Evolutionary conservation across 2,888 invertebrate species (phyloP).

Genomic region (Drosophila lutescens): DNA sequence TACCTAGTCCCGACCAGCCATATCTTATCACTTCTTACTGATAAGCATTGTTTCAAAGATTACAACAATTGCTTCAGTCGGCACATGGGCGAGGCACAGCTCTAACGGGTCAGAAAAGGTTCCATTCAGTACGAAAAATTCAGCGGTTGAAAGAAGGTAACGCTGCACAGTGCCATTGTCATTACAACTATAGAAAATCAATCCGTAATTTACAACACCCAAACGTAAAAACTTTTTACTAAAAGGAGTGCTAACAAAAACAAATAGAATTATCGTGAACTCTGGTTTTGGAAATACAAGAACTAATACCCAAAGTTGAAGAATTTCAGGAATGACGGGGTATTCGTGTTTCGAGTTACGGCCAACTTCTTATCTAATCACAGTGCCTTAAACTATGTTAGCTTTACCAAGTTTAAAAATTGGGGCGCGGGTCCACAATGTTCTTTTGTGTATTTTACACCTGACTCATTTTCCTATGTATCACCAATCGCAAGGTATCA

Average conservation of each 20-base stretch:
- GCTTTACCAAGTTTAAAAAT: slow-evolving; percentile 19
- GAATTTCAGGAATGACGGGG: slow-evolving; percentile 6
- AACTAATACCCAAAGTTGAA: slow-evolving; percentile 1
- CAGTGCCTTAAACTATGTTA: slow-evolving; percentile 43
- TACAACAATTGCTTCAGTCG: slow-evolving; percentile 22
- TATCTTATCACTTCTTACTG: slow-evolving; percentile 42
- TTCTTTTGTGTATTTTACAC: slow-evolving; percentile 29
- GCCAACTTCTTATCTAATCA: slow-evolving; percentile 61
- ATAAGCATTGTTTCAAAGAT: slow-evolving; percentile 55
- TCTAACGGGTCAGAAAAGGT: slow-evolving; percentile 36
- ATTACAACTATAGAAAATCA: neutral
- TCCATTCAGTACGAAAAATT: slow-evolving; percentile 70
- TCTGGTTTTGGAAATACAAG: neutral
- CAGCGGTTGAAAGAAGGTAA: slow-evolving; percentile 80
- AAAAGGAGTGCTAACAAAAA: neutral
- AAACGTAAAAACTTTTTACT: neutral
- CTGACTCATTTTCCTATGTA: slow-evolving; percentile 52
- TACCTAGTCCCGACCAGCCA: slow-evolving; percentile 41
- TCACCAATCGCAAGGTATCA: slow-evolving; percentile 33
- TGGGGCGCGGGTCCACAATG: slow-evolving; percentile 20
- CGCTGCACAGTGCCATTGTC: slow-evolving; percentile 10
- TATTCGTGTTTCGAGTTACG: slow-evolving; percentile 8
- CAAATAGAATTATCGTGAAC: neutral
- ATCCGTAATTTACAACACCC: slow-evolving; percentile 1
- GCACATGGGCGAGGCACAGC: slow-evolving; percentile 61